Evolutionary conservation across 1,140 invertebrate genomes (phyloP), one percentile per base, ranked within the genome.

Genomic region (Cherax destructor): DNA sequence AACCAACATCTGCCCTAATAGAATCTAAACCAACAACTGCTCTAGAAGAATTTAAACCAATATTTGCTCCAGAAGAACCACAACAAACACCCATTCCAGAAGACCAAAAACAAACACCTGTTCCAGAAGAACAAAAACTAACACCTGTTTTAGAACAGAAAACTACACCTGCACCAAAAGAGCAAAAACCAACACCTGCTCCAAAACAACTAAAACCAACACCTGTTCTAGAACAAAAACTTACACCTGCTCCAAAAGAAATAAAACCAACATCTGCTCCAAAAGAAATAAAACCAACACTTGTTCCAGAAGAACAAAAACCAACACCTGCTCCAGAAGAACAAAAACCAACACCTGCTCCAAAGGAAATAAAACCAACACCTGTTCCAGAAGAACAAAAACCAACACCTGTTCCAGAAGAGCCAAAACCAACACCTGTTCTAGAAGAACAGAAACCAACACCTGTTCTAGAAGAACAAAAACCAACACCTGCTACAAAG

Each of bases 371-470:
- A 69, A 85, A 83, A 13, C 85, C 56, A 56, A 91, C 41, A 85
- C 88, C 88, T 24, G 47, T 18, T 47, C 30, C 69, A 47, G 47
- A 3, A 56, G 56, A 74, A n/a, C 30, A 4, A 30, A 52, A 85
- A 76, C 83, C 65, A 85, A 85, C 83, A 85, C 85, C 69, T 86
- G n/a, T 24, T 24, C 6, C 1, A 78, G 52, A 11, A 78, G 24
- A 86, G 18, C 74, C 24, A n/a, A 49, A 80, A n/a, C 86, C 86
- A 88, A 88, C 86, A 88, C 86, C 86, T 72, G 79, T 3, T 30
- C 52, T 4, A 61, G 13, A 21, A 30, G 47, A 88, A 74, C 56
- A n/a, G 6, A 88, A 81, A 80, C 76, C 77, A 65, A 78, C 76
- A 85, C 65, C 56, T 65, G 56, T 21, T 50, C 21, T n/a, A 61